Conservation (phyloP, 2,888 invertebrate species). For the Boloria euphrosyne region DNA sequence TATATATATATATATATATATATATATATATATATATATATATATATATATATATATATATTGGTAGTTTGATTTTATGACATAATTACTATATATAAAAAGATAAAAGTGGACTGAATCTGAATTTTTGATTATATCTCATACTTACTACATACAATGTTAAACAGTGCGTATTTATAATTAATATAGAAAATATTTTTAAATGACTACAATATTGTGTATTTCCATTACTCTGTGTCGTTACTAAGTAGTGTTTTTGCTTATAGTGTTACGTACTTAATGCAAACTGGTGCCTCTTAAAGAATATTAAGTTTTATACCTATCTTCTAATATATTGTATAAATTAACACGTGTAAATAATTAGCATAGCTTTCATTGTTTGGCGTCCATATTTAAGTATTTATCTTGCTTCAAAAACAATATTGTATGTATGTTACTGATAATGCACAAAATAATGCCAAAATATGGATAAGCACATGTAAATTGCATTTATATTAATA, state of each 20-base stretch:
- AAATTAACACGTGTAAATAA: slow-evolving; percentile 18
- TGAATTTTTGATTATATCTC: neutral
- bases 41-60: neutral
- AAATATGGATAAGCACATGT: slow-evolving; percentile 20
- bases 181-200: slow-evolving; percentile 1
- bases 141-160: neutral
- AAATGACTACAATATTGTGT: slow-evolving; percentile 15
- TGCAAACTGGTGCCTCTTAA: slow-evolving; percentile 10
- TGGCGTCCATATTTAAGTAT: slow-evolving; percentile 15
- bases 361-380: slow-evolving; percentile 12
- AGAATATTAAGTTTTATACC: slow-evolving; percentile 12
- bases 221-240: slow-evolving; percentile 17
- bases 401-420: neutral
- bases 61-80: too few species aligned
- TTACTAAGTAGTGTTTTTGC: neutral
- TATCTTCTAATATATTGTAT: slow-evolving; percentile 11
- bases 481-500: slow-evolving; percentile 14
- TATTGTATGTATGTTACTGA: slow-evolving; percentile 7
- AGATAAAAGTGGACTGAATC: too few species aligned
- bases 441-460: slow-evolving; percentile 27
- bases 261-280: slow-evolving; percentile 23
- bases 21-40: neutral
- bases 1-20: neutral
- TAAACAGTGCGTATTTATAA: neutral
- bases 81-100: too few species aligned